Evolutionary conservation across 2,888 invertebrate genomes (phyloP), one percentile per base, ranked within the genome.

Genomic region (Seladonia tumulorum): DNA sequence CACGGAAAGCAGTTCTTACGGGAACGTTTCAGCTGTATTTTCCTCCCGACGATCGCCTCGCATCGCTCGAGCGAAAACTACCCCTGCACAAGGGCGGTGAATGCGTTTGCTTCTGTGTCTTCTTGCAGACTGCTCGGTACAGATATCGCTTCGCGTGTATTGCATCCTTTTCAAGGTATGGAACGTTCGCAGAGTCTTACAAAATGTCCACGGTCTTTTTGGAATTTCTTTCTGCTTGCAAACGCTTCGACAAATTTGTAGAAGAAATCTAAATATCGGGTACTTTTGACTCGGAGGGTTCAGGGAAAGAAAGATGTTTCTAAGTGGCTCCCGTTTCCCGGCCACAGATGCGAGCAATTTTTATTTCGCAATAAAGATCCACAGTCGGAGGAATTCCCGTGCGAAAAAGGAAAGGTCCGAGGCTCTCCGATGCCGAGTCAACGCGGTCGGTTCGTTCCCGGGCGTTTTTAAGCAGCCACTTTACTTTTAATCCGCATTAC

Each of bases 401-500:
- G 14, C 7, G 63, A 29, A 29, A 29, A 16, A 29, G 16, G 63
- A 2, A 63, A 63, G 29, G 63, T 63, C 7, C 63, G 16, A 63
- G 16, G 29, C 53, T n/a, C 53, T n/a, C 22, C 53, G 53, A n/a
- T 53, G 22, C 10, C 53, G 53, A 53, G n/a, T 53, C 22, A 53
- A 53, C n/a, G 60, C 60, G 14, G 60, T 60, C 60, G 60, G 53
- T n/a, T 60, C 25, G 60, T 25, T 66, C 29, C 35, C 8, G 25
- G 14, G 49, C 76, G 29, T 25, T 70, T 25, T 47, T 45, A n/a
- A 39, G 8, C 47, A n/a, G 63, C 12, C 63, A 39, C 68, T 74
- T 45, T 29, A 82, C 68, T 70, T 80, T 71, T 74, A 66, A 74
- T 79, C 74, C 63, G 63, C 29, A 16, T 29, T 29, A 63, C 25